Evolutionary conservation across 2,888 invertebrate genomes (phyloP), one percentile per base, ranked within the genome.

Genomic region (Petrolisthes manimaculis): DNA sequence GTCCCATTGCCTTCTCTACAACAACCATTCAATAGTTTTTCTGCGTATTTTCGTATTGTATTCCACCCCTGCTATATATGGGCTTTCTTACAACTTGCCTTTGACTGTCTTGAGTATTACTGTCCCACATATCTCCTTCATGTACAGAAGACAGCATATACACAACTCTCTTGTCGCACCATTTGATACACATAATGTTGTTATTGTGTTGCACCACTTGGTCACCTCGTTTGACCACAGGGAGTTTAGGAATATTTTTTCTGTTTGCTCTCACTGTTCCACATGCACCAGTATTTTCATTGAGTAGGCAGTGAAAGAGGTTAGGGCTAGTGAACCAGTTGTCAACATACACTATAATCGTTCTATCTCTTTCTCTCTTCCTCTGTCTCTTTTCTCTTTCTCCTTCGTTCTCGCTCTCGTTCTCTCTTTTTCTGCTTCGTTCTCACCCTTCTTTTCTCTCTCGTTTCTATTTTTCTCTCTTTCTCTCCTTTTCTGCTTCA

Each of bases 91-190:
- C 21, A 75, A 75, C 21, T 12, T 75, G 75, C n/a, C 21, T 21
- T 75, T 75, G 75, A 6, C n/a, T 9, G n/a, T 75, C 75, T 75
- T 21, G 14, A 9, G 8, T 75, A 21, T 9, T 21, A 12, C 75
- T 75, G 6, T 75, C 75, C 14, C 14, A 75, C 75, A 75, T 75
- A 21, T 75, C 75, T 6, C 21, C 75, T n/a, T 75, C n/a, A 21
- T 75, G 75, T 18, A 75, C 75, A n/a, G 21, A 18, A 21, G 18
- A 75, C 6, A 75, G 14, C 75, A 78, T 78, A 55, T 78, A 55
- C 74, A 74, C 78, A 78, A 78, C 78, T 53, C 78, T 78, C 51
- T 78, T 78, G 21, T 78, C 78, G 5, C 78, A 78, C 78, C 54
- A 37, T 55, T 78, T 78, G 14, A 78, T 37, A 53, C 37, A 78